Evolutionary conservation across 2,113 vertebrate genomes (phyloP), one percentile per base, ranked within the genome.

Genomic region (Poecile atricapillus): DNA sequence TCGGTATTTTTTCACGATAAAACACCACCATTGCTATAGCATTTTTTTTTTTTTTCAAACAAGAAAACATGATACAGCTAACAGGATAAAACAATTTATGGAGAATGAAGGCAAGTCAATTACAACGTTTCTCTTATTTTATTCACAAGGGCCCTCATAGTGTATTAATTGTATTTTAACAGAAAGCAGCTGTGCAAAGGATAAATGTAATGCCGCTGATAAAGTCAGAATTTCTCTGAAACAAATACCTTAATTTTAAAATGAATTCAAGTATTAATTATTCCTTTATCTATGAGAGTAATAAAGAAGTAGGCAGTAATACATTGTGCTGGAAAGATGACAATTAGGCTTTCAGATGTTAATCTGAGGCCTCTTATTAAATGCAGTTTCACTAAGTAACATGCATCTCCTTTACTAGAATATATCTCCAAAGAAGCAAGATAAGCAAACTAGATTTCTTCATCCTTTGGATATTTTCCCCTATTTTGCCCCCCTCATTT

Each of bases 161-260:
- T 4, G 2, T 65, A 8, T 15, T 50, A 71, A 71, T 13, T 53
- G 7, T 49, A 23, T 64, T 83, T 37, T 47, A 35, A 46, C 21
- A 85, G 59, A 93, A 76, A 58, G 63, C n/a, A 86, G 49, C 67
- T 73, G 39, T 27, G 33, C 50, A 93, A 90, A 43, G 70, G 35
- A 56, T 30, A 83, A 88, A 65, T 3, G 14, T 33, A 92, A 93
- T 8, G 13, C 15, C 31, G 58, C 37, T 43, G 41, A 75, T 55
- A 69, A 85, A 91, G 53, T 1, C 2, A 1, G 30, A 46, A 74
- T 31, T 78, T 33, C 56, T 28, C 30, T 46, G 64, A 83, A 88
- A 86, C 18, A 80, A 88, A 80, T 13, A 41, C 15, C 7, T 74
- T 43, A 5, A 76, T 58, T 65, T 77, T 22, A 78, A 87, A 96